Evolutionary conservation across 2,113 vertebrate genomes (phyloP).

Genomic region (Vireo altiloquus): DNA sequence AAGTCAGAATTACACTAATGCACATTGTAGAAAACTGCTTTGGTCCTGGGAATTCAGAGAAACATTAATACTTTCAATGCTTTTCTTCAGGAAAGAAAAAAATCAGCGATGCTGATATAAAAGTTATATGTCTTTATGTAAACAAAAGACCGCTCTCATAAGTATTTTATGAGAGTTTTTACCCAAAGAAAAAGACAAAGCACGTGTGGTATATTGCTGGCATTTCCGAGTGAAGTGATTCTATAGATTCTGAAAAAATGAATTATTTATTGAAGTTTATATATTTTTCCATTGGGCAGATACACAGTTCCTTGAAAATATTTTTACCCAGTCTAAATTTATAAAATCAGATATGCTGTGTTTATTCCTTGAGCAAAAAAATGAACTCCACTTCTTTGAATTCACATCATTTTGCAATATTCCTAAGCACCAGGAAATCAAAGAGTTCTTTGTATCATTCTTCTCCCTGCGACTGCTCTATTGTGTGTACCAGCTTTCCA

Average conservation of each 20-base stretch:
- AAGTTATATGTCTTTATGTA: background rate
- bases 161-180: background rate
- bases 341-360: background rate
- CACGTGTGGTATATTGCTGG: background rate
- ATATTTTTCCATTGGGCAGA: background rate
- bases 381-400: background rate
- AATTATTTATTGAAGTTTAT: background rate
- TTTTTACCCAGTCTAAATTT: background rate
- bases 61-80: background rate
- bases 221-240: background rate
- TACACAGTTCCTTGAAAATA: background rate
- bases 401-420: background rate
- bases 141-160: background rate
- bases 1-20: background rate
- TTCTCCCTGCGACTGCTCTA: background rate
- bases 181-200: background rate
- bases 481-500: slow-evolving; percentile 40
- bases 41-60: background rate
- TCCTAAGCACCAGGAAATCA: slow-evolving; percentile 18
- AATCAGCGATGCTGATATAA: background rate
- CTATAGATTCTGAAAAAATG: background rate
- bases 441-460: slow-evolving; percentile 12
- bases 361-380: background rate
- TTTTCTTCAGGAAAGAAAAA: background rate
- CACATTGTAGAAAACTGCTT: background rate